Conservation (phyloP, 1,140 invertebrate genomes). For the Papilio aristodemus region DNA sequence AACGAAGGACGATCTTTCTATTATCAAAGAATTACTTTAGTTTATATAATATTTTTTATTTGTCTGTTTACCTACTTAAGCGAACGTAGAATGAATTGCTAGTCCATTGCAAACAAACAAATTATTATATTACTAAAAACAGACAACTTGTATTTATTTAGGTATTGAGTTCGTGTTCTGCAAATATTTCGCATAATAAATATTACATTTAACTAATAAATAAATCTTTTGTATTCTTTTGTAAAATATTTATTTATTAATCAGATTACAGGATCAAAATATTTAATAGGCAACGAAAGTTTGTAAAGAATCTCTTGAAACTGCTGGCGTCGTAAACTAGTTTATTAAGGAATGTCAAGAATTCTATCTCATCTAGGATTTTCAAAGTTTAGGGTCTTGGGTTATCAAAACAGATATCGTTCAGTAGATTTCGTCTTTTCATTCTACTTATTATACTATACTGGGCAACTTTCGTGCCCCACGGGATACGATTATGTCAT, state of each 20-base stretch:
- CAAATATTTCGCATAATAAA: no score
- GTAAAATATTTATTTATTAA: not conserved
- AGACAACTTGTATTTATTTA: no score
- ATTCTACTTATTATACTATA: not conserved
- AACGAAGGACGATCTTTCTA: no score
- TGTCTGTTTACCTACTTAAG: no score
- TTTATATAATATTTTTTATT: no score
- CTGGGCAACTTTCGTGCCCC: not conserved
- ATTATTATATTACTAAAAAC: no score
- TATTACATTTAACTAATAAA: no score
- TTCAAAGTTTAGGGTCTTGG: not conserved
- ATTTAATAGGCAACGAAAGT: slow-evolving; percentile 4
- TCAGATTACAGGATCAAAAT: not conserved
- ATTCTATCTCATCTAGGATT: not conserved
- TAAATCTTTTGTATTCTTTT: no score
- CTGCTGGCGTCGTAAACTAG: not conserved
- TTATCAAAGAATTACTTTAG: no score
- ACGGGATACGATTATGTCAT: not conserved
- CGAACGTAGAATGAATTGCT: no score
- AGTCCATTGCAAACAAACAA: no score
- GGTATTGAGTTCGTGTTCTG: no score
- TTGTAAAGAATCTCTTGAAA: not conserved
- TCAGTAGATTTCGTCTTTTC: not conserved
- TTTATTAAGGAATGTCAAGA: not conserved
- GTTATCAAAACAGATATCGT: not conserved